phyloP scores from a whole-genome alignment of 2,113 vertebrate genomes.

The Tinamus guttatus region DNA sequence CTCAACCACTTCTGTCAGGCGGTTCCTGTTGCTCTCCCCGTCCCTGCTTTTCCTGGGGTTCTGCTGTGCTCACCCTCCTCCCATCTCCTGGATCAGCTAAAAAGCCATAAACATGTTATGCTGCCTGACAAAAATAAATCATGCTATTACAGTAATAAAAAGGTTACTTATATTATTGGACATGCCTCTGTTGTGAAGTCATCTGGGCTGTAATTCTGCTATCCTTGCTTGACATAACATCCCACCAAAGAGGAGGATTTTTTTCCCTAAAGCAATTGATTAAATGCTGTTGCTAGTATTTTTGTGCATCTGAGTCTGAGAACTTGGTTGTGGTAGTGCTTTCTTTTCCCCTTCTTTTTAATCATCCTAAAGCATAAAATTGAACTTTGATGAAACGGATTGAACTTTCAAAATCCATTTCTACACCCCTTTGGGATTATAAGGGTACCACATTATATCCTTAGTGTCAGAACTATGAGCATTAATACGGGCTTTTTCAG shows the following conservation, averaged over 20 bases:
- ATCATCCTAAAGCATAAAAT: background rate
- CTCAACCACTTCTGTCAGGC: accelerated
- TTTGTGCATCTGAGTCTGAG: background rate
- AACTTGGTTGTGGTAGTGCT: background rate
- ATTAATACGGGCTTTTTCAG: background rate
- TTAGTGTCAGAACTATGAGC: too few relatives aligned
- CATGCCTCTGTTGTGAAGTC: background rate
- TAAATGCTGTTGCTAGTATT: background rate
- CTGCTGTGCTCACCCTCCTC: background rate
- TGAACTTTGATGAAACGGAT: too few relatives aligned
- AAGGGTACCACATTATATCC: too few relatives aligned
- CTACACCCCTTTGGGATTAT: background rate
- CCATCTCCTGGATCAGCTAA: background rate
- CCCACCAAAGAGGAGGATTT: too few relatives aligned
- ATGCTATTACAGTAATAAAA: background rate
- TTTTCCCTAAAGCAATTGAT: background rate
- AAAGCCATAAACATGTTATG: background rate
- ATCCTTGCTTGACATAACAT: too few relatives aligned
- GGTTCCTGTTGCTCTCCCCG: background rate
- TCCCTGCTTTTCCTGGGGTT: accelerated
- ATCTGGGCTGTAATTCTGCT: background rate
- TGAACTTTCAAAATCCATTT: background rate
- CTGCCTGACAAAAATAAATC: background rate
- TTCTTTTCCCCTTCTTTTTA: background rate
- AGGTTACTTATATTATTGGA: background rate